A percentile compares a stretch with the other conserved stretches of the same genome.
Conservation (phyloP, 2,113 vertebrate species). For the Progne subis region DNA sequence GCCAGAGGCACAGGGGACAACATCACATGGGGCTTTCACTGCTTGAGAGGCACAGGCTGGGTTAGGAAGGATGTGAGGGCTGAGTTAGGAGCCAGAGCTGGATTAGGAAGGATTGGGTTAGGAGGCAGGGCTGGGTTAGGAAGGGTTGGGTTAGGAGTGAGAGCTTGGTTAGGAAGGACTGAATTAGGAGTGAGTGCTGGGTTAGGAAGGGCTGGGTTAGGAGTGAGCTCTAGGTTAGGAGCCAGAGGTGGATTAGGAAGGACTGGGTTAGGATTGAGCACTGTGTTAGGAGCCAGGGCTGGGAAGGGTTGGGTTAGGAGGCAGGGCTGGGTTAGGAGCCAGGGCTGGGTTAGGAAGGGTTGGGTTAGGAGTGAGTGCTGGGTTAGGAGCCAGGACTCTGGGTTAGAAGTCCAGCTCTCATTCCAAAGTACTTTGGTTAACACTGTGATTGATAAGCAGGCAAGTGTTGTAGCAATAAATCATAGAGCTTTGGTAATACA, state of each 20-base stretch:
- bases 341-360: background rate
- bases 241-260: too few species aligned
- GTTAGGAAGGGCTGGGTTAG: too few species aligned
- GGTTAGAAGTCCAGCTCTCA: background rate
- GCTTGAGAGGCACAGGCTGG: background rate
- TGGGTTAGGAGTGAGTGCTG: background rate
- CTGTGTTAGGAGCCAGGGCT: background rate
- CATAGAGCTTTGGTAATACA: background rate
- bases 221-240: too few species aligned
- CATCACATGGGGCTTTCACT: fast-evolving
- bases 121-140: background rate
- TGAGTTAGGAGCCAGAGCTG: background rate
- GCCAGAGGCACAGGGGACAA: background rate
- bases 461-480: background rate
- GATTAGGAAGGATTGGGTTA: background rate
- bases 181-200: background rate
- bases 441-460: background rate
- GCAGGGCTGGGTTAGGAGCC: background rate
- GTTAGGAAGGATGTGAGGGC: background rate
- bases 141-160: background rate
- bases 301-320: too few species aligned
- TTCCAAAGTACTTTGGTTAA: background rate
- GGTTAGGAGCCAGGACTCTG: background rate
- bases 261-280: background rate
- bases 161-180: background rate